phyloP scores from a whole-genome alignment of 2,888 invertebrate genomes.

The Gerris lacustris region DNA sequence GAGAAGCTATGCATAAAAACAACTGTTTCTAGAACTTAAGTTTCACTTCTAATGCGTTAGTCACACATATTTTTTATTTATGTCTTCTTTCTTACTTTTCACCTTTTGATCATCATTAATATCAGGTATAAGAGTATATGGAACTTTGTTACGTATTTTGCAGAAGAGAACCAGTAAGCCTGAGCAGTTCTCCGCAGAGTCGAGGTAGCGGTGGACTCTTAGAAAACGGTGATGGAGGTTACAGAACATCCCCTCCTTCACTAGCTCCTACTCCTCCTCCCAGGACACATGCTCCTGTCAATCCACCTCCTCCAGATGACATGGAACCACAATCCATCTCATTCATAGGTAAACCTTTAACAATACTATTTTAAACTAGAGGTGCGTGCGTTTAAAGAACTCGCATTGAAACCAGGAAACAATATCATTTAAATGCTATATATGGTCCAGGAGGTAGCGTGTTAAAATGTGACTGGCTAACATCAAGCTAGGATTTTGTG shows the following conservation, averaged over 20 bases:
- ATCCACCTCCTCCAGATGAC: conserved; percentile 61
- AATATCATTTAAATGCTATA: background rate
- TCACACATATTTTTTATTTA: too few relatives aligned
- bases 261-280: conserved; percentile 30
- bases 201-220: conserved; percentile 23
- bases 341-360: conserved; percentile 60
- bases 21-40: too few relatives aligned
- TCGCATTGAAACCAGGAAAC: background rate
- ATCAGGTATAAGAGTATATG: too few relatives aligned
- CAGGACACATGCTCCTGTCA: conserved; percentile 42
- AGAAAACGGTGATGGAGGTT: conserved; percentile 23
- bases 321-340: conserved; percentile 91
- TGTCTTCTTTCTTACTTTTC: too few relatives aligned
- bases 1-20: too few relatives aligned
- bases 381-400: background rate
- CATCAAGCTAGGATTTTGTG: too few relatives aligned
- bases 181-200: conserved; percentile 28
- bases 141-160: background rate
- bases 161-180: conserved; percentile 26
- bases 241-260: conserved; percentile 24
- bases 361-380: background rate
- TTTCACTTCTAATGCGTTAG: too few relatives aligned
- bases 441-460: too few relatives aligned
- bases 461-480: too few relatives aligned
- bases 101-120: too few relatives aligned